These are phyloP conservation scores for Drosophila arawakana DNA, from an alignment of 1,140 invertebrate species.

Conservation along the genomic window DNA sequence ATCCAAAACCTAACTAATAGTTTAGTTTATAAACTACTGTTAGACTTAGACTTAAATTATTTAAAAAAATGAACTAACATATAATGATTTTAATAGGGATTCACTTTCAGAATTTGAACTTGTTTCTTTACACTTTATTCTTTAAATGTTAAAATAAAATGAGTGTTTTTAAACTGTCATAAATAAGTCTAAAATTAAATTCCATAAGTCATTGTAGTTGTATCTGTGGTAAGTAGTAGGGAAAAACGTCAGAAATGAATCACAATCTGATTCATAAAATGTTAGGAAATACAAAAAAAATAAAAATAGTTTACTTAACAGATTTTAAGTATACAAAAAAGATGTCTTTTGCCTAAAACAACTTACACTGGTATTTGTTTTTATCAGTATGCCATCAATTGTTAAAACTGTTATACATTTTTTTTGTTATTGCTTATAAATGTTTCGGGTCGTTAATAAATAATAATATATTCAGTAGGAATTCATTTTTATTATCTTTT, in stretches of 20 bases:
- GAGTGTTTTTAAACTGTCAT: too few relatives aligned
- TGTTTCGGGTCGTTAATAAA: constrained; percentile 10
- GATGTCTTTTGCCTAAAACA: background rate
- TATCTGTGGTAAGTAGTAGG: background rate
- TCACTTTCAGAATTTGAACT: too few relatives aligned
- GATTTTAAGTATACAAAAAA: background rate
- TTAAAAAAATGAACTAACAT: too few relatives aligned
- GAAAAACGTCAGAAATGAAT: background rate
- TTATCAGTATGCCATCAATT: too few relatives aligned
- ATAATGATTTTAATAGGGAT: too few relatives aligned
- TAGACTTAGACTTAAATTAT: background rate
- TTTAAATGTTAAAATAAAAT: too few relatives aligned
- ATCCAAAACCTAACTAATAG: constrained; percentile 21
- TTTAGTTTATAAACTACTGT: background rate
- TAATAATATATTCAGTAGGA: constrained; percentile 17
- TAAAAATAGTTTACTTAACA: background rate
- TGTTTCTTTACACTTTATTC: too few relatives aligned
- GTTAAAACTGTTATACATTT: background rate
- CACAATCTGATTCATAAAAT: background rate
- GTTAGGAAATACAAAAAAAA: background rate
- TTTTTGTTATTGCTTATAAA: constrained; percentile 1
- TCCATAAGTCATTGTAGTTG: background rate
- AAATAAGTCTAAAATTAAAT: too few relatives aligned
- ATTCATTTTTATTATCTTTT: constrained; percentile 26
- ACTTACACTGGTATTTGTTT: too few relatives aligned